These are phyloP conservation scores for Tadarida brasiliensis DNA, from an alignment of 2,797 vertebrate species.

Conservation along the genomic window DNA sequence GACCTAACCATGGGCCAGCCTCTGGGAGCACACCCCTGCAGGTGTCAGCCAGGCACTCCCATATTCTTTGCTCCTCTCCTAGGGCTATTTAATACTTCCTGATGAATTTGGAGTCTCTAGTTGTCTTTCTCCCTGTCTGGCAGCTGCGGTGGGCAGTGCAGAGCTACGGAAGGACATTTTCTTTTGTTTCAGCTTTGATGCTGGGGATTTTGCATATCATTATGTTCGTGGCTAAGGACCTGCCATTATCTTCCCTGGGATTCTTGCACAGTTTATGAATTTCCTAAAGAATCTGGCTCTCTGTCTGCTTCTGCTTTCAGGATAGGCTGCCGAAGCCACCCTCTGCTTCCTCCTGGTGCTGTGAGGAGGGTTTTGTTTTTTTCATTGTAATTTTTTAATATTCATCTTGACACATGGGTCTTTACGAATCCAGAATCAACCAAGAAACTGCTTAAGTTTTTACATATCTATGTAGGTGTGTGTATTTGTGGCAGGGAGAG, in stretches of 20 bases:
- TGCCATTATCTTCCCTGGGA: constrained; percentile 63
- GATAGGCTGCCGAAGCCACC: background rate
- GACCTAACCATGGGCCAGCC: background rate
- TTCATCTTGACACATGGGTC: background rate
- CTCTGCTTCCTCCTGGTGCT: background rate
- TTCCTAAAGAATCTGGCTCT: constrained; percentile 53
- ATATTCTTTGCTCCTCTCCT: background rate
- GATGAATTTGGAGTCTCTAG: constrained; percentile 25
- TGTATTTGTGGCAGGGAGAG: background rate
- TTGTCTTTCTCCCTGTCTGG: constrained; percentile 28
- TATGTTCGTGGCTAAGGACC: constrained; percentile 67
- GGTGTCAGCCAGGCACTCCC: background rate
- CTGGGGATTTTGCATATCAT: constrained; percentile 77
- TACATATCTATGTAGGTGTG: background rate
- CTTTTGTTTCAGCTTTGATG: constrained; percentile 82
- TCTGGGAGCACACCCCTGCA: background rate
- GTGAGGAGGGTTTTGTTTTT: background rate
- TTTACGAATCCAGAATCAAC: constrained; percentile 27
- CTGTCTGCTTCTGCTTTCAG: background rate
- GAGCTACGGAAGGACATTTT: constrained; percentile 67
- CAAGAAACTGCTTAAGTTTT: constrained; percentile 51
- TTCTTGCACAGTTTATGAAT: constrained; percentile 67
- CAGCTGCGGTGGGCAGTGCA: constrained; percentile 63
- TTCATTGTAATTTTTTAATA: background rate
- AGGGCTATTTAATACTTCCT: background rate